A percentile compares a stretch with the other conserved stretches of the same genome.
Evolutionary conservation across 2,888 invertebrate genomes (phyloP).

Genomic region (Eupeodes luniger): DNA sequence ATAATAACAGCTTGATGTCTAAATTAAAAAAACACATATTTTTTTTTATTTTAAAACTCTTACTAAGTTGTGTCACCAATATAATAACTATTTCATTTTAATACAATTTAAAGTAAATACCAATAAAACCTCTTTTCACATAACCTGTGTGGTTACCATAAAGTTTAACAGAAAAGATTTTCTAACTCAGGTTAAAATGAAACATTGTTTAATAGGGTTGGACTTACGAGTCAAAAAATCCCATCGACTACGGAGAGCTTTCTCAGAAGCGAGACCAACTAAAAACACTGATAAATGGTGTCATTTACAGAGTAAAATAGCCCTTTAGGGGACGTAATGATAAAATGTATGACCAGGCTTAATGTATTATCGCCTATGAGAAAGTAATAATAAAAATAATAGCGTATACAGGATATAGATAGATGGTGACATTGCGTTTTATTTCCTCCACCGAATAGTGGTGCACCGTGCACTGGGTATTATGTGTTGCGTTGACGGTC

Average conservation of each 20-base stretch:
- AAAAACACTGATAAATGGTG: slow-evolving; percentile 64
- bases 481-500: slow-evolving; percentile 42
- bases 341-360: slow-evolving; percentile 69
- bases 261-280: slow-evolving; percentile 31
- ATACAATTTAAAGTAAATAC: no score
- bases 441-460: neutral
- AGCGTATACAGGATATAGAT: slow-evolving; percentile 67
- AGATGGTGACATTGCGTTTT: slow-evolving; percentile 37
- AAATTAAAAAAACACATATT: no score
- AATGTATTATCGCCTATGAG: slow-evolving; percentile 75
- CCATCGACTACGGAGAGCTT: slow-evolving; percentile 35
- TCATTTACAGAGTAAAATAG: slow-evolving; percentile 71
- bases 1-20: no score
- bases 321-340: slow-evolving; percentile 73
- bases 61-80: no score
- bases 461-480: neutral
- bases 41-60: no score
- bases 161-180: neutral
- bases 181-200: neutral
- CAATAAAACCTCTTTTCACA: no score
- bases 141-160: no score
- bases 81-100: no score
- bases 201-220: neutral
- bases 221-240: slow-evolving; percentile 8
- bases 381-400: slow-evolving; percentile 72